These are phyloP conservation scores for Centropristis striata DNA, from an alignment of 2,113 vertebrate species.

Conservation along the genomic window DNA sequence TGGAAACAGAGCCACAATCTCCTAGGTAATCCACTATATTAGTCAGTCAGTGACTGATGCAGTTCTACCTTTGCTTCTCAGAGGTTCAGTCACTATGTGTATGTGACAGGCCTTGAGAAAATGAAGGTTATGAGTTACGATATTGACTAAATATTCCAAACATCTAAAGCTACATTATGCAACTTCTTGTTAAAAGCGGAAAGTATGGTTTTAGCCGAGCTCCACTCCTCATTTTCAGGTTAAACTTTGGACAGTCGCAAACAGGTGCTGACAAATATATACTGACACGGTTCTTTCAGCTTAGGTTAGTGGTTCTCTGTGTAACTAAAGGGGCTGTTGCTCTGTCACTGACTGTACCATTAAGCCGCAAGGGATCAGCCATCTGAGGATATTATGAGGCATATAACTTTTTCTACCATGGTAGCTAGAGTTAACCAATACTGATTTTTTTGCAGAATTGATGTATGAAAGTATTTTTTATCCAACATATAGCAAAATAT, in stretches of 20 bases:
- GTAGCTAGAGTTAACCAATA: background rate
- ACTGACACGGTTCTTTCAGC: background rate
- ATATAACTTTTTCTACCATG: too few relatives aligned
- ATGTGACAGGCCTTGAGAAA: conserved; percentile 20
- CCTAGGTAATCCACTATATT: conserved; percentile 18
- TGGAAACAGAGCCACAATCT: conserved; percentile 11
- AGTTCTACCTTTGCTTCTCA: conserved; percentile 23
- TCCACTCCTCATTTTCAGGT: background rate
- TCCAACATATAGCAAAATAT: background rate
- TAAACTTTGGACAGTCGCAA: background rate
- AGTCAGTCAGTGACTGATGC: background rate
- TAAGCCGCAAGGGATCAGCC: background rate
- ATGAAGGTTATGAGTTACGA: background rate
- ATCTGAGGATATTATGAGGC: background rate
- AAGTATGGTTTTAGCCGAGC: background rate
- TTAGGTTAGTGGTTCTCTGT: background rate
- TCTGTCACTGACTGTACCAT: background rate
- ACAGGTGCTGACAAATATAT: background rate
- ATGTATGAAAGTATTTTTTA: background rate
- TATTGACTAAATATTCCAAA: background rate
- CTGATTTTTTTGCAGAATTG: background rate
- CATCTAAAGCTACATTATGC: background rate
- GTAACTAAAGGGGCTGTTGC: background rate
- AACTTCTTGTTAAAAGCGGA: background rate
- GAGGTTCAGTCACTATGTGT: background rate